These are phyloP conservation scores for Manis crassicaudata DNA, from an alignment of 2,797 vertebrate genomes.

Conservation along the genomic window DNA sequence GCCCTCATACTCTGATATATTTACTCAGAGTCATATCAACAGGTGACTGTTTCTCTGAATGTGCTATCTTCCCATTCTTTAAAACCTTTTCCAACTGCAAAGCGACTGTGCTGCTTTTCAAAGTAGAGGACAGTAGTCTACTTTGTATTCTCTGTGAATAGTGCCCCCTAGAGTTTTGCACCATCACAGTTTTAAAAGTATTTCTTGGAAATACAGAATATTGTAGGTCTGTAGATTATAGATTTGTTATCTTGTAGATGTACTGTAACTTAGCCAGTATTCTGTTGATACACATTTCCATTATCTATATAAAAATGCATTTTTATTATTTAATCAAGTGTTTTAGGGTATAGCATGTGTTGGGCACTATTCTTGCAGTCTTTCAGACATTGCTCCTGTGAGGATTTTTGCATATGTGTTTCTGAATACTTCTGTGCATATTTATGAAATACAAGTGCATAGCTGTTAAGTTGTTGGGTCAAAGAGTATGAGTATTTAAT, in stretches of 20 bases:
- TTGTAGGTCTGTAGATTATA: background rate
- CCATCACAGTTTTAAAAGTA: background rate
- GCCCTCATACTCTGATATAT: background rate
- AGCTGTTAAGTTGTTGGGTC: background rate
- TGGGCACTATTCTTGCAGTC: background rate
- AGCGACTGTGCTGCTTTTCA: background rate
- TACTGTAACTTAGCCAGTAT: background rate
- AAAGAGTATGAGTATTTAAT: background rate
- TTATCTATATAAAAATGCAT: background rate
- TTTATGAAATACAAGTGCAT: background rate
- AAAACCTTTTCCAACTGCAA: background rate
- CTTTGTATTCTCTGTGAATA: background rate
- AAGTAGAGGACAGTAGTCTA: background rate
- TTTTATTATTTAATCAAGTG: slow-evolving; percentile 3
- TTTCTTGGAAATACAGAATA: background rate
- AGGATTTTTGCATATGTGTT: slow-evolving; percentile 1
- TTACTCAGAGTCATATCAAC: background rate
- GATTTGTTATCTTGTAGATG: background rate
- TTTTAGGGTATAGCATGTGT: background rate
- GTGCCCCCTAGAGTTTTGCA: background rate
- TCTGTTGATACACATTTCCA: background rate
- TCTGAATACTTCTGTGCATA: background rate
- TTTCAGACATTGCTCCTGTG: background rate
- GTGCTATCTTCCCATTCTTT: background rate
- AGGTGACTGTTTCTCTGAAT: background rate